These are phyloP conservation scores for Bombus haemorrhoidalis DNA, from an alignment of 1,140 invertebrate genomes.

Conservation along the genomic window DNA sequence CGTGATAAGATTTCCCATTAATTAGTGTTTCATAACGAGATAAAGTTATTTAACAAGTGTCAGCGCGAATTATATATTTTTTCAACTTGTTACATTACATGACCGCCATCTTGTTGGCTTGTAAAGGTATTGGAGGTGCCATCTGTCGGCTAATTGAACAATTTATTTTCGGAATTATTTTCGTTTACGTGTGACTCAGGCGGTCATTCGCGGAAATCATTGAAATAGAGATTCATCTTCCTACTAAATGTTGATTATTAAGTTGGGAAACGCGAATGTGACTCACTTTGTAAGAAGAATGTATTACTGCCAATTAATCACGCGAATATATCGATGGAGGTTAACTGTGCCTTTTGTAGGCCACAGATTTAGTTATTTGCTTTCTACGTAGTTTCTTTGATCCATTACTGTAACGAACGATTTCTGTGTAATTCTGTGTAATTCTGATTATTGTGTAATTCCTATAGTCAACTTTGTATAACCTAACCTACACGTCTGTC, in stretches of 20 bases:
- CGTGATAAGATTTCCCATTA: background rate
- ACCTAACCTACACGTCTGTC: no score
- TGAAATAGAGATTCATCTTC: conserved; percentile 3
- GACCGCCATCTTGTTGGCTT: conserved; percentile 22
- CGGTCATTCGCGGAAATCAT: conserved; percentile 37
- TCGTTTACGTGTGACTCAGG: conserved; percentile 34
- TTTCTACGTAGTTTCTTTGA: background rate
- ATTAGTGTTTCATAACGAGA: background rate
- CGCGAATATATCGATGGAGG: background rate
- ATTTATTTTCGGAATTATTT: conserved; percentile 43
- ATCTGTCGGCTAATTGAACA: conserved; percentile 41
- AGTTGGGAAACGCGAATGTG: background rate
- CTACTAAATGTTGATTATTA: conserved; percentile 21
- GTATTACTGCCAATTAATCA: background rate
- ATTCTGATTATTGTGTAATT: conserved; percentile 20
- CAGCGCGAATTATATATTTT: conserved; percentile 13
- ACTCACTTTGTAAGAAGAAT: conserved; percentile 18
- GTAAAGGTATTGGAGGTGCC: conserved; percentile 15
- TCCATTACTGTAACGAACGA: background rate
- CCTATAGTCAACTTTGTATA: background rate
- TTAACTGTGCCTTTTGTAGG: background rate
- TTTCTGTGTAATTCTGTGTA: background rate
- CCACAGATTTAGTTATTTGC: background rate
- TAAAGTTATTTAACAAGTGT: conserved; percentile 52
- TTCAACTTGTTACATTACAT: conserved; percentile 14